Conservation (phyloP, 2,797 vertebrate genomes). For the Zenarchopterus dispar region DNA sequence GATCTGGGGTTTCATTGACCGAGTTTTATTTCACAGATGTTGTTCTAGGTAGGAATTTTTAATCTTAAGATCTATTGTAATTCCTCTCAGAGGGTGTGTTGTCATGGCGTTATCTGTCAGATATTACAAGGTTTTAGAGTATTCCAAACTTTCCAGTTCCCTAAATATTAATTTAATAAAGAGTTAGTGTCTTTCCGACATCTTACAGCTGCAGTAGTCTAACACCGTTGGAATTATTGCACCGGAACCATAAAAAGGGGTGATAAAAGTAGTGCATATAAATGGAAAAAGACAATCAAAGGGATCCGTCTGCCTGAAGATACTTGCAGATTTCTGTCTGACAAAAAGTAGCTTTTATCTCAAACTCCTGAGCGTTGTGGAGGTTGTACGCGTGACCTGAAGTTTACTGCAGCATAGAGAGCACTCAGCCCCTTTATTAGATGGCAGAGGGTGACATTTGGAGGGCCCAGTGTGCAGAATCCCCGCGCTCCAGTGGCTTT, state of each 20-base stretch:
- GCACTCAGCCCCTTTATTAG: constrained; percentile 40
- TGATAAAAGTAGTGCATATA: background rate
- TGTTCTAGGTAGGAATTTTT: constrained; percentile 9
- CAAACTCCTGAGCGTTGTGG: constrained; percentile 19
- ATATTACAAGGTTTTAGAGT: background rate
- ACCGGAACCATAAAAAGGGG: background rate
- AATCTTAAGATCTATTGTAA: constrained; percentile 14
- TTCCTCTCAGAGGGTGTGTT: background rate
- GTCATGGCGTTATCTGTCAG: background rate
- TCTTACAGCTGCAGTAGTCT: background rate
- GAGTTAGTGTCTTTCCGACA: too few species aligned
- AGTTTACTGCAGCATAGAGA: constrained; percentile 41
- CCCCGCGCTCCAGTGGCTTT: constrained; percentile 57
- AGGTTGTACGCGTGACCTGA: constrained; percentile 40
- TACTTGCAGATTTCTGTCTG: constrained; percentile 8
- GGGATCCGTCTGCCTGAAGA: background rate
- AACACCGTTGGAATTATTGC: background rate
- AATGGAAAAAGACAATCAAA: background rate
- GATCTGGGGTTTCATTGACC: constrained; percentile 15
- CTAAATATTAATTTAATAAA: too few species aligned
- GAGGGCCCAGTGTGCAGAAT: constrained; percentile 41
- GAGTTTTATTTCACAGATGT: constrained; percentile 3
- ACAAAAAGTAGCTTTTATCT: constrained; percentile 30
- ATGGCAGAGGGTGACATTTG: constrained; percentile 63
- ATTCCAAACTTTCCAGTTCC: background rate